Conservation (phyloP, 1,140 invertebrate species). For the Bombus turneri region DNA sequence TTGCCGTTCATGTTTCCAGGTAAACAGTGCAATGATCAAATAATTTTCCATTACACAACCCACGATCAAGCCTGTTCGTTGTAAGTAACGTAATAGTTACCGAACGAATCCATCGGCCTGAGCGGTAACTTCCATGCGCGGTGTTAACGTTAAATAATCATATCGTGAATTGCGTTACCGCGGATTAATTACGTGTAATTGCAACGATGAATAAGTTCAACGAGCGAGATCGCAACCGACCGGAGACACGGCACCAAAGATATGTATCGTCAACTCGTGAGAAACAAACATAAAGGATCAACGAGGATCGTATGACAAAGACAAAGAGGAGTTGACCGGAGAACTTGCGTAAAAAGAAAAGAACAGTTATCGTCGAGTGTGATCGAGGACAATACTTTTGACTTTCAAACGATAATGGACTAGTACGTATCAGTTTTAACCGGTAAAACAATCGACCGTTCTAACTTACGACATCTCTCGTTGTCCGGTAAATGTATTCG, state of each 20-base stretch:
- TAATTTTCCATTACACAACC: background rate
- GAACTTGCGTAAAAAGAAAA: background rate
- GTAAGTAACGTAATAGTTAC: background rate
- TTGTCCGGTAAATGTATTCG: slow-evolving; percentile 26
- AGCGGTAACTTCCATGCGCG: background rate
- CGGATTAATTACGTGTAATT: slow-evolving; percentile 8
- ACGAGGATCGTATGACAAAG: background rate
- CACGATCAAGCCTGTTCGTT: background rate
- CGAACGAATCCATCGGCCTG: background rate
- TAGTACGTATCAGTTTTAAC: slow-evolving; percentile 55
- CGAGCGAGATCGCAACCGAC: background rate
- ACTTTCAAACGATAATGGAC: slow-evolving; percentile 32
- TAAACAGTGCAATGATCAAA: slow-evolving; percentile 2
- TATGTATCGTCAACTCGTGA: background rate
- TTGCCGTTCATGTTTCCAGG: background rate
- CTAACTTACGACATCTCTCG: slow-evolving; percentile 29
- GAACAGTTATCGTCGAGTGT: background rate
- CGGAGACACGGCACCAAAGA: background rate
- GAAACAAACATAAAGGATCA: background rate
- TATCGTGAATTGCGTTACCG: background rate
- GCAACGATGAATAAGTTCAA: background rate
- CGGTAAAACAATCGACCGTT: slow-evolving; percentile 53
- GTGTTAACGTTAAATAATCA: background rate
- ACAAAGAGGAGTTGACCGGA: background rate
- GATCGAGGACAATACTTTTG: background rate